Conservation (phyloP, 2,888 invertebrate species). For the Nemoura dubitans region DNA sequence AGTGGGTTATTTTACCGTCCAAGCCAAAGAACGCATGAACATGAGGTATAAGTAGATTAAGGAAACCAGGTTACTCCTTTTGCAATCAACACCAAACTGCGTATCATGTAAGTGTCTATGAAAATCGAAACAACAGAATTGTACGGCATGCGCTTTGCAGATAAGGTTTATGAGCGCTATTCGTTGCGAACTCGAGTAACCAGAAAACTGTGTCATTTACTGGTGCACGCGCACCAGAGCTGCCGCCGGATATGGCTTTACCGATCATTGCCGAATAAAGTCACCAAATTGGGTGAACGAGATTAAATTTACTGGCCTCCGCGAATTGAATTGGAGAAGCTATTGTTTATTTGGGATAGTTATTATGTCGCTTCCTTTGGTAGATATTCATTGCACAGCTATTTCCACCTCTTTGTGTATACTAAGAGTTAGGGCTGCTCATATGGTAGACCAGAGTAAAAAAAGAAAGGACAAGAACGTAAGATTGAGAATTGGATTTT, state of each 20-base stretch:
- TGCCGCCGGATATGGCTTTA: slow-evolving; percentile 24
- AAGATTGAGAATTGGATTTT: slow-evolving; percentile 25
- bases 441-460: neutral
- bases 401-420: neutral
- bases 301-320: neutral
- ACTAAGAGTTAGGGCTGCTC: neutral
- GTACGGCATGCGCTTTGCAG: neutral
- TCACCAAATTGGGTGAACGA: slow-evolving; percentile 4
- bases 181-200: neutral
- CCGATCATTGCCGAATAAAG: slow-evolving; percentile 18
- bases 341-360: slow-evolving; percentile 19
- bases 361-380: slow-evolving; percentile 2
- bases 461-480: neutral
- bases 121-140: neutral
- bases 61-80: neutral
- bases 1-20: neutral
- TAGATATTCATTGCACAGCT: neutral
- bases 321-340: slow-evolving; percentile 3
- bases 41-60: neutral
- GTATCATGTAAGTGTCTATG: neutral
- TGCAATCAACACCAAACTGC: neutral
- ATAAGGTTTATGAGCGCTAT: slow-evolving; percentile 14
- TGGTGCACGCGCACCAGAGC: no score
- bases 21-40: no score
- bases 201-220: slow-evolving; percentile 20